These are phyloP conservation scores for Larimichthys polyactis DNA, from an alignment of 2,113 vertebrate genomes.

Conservation along the genomic window DNA sequence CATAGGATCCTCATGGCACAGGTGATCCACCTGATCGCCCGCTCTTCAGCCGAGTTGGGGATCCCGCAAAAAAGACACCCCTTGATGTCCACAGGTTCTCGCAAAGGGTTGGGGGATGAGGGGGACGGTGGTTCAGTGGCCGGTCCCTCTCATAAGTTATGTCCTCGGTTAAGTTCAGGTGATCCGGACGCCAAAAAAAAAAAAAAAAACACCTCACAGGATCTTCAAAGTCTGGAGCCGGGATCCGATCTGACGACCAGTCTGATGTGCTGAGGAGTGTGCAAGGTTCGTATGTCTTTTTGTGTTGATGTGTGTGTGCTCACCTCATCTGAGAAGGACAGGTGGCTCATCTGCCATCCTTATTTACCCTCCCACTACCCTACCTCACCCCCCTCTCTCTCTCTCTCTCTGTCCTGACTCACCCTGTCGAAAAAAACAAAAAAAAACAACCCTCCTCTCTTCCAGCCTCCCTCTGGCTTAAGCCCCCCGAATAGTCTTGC, in stretches of 20 bases:
- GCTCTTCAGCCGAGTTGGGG: conserved; percentile 20
- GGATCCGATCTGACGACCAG: conserved; percentile 1
- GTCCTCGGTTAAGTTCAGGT: conserved; percentile 36
- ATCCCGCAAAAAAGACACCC: conserved; percentile 1
- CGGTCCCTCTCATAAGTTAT: conserved; percentile 41
- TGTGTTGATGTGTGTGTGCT: conserved; percentile 9
- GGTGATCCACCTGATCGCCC: conserved; percentile 55
- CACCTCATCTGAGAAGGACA: conserved; percentile 59
- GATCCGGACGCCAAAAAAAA: background rate
- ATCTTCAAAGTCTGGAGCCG: conserved; percentile 36
- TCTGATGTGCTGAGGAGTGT: conserved; percentile 33
- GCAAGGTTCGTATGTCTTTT: conserved; percentile 30
- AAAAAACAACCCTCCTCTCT: conserved; percentile 9
- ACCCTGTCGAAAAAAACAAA: conserved; percentile 1
- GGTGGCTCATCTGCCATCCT: conserved; percentile 48
- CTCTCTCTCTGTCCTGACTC: conserved; percentile 35
- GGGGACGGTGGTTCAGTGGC: background rate
- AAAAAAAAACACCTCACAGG: conserved; percentile 10
- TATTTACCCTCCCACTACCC: conserved; percentile 50
- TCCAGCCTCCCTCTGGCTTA: conserved; percentile 13
- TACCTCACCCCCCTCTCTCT: conserved; percentile 12
- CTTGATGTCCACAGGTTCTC: conserved; percentile 48
- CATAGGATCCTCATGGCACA: conserved; percentile 60
- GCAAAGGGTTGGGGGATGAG: background rate
- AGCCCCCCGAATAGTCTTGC: conserved; percentile 53